phyloP scores from a whole-genome alignment of 2,797 vertebrate species.

The Pteronotus mesoamericanus region DNA sequence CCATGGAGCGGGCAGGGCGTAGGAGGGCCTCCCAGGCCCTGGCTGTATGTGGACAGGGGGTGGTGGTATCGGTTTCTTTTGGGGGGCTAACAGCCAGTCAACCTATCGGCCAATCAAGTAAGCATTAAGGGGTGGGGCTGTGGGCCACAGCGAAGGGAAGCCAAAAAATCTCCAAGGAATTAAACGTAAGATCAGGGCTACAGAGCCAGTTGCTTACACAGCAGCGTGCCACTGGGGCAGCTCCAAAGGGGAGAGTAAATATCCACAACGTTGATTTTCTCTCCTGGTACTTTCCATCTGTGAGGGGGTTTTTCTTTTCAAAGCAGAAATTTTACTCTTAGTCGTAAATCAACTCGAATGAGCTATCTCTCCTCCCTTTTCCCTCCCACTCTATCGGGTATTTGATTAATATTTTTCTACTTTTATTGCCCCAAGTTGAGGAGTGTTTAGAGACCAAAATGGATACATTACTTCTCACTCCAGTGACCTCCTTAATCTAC shows the following conservation, averaged over 20 bases:
- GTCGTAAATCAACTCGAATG: not conserved
- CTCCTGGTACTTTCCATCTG: not conserved
- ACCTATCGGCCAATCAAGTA: not conserved
- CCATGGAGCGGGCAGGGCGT: accelerated
- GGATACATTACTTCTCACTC: conserved; percentile 46
- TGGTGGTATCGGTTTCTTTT: not conserved
- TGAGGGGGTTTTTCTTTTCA: not conserved
- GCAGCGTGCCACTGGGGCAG: accelerated
- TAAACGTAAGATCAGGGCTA: too few species aligned
- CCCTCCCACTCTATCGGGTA: not conserved
- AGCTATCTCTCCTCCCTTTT: conserved; percentile 46
- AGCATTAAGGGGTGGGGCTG: not conserved
- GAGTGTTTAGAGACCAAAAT: conserved; percentile 11
- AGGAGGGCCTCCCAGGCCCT: not conserved
- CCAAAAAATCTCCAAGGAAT: not conserved
- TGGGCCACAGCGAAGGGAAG: not conserved
- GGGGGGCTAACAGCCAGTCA: not conserved
- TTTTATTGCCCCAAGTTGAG: conserved; percentile 15
- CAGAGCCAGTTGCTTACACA: accelerated
- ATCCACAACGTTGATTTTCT: not conserved
- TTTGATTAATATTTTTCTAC: conserved; percentile 53
- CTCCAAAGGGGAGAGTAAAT: not conserved
- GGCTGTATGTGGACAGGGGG: too few species aligned
- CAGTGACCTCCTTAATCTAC: conserved; percentile 26
- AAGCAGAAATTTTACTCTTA: conserved; percentile 22